These are phyloP conservation scores for Nipponacmea schrenckii DNA, from an alignment of 2,888 invertebrate species.

Conservation along the genomic window DNA sequence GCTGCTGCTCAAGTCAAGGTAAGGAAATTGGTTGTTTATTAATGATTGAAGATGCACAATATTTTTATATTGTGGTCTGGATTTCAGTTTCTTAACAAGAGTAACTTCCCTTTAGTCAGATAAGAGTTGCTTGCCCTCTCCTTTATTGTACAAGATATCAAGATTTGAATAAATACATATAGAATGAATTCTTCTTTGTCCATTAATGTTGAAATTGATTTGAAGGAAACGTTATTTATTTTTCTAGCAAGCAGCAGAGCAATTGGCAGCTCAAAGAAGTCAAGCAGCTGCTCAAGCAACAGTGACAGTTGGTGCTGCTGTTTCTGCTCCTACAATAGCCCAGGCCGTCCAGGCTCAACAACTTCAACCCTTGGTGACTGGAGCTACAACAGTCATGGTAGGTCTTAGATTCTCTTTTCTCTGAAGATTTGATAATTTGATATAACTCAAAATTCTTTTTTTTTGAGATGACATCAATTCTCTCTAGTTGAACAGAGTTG, in stretches of 20 bases:
- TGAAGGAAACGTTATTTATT: no score
- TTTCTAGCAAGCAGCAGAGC: conserved; percentile 27
- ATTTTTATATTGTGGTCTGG: not conserved
- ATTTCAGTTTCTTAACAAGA: not conserved
- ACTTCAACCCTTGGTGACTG: conserved; percentile 46
- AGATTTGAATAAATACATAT: no score
- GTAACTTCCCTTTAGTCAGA: no score
- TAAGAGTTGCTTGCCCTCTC: no score
- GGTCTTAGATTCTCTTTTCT: conserved; percentile 16
- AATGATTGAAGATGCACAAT: not conserved
- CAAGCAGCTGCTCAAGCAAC: conserved; percentile 28
- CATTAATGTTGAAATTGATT: no score
- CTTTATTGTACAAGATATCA: no score
- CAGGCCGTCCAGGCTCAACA: conserved; percentile 37
- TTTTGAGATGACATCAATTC: no score
- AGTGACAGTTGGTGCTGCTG: conserved; percentile 29
- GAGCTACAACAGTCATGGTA: conserved; percentile 46
- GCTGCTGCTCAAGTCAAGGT: conserved; percentile 18
- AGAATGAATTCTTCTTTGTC: no score
- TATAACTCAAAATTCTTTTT: no score
- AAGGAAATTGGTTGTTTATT: not conserved
- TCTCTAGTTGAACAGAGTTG: no score
- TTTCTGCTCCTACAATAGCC: conserved; percentile 36
- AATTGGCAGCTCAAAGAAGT: conserved; percentile 25
- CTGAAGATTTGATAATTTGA: not conserved